phyloP scores from a whole-genome alignment of 2,797 vertebrate genomes.

The Champsocephalus gunnari region DNA sequence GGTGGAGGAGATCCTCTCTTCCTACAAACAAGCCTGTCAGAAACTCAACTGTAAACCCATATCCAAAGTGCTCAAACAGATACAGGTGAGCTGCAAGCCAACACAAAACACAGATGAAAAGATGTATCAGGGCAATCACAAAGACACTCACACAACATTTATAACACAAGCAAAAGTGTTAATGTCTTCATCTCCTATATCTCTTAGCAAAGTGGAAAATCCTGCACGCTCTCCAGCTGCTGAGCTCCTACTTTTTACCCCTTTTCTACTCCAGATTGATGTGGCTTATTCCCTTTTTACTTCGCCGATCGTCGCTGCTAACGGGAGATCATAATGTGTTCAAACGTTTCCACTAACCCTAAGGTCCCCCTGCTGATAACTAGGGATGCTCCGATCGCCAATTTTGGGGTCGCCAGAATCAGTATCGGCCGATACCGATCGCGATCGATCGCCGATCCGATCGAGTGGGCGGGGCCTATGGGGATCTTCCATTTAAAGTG shows the following conservation, averaged over 20 bases:
- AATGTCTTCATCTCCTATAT: constrained; percentile 39
- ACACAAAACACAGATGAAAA: not conserved
- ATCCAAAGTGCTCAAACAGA: constrained; percentile 92
- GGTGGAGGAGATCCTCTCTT: constrained; percentile 89
- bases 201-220: constrained; percentile 31
- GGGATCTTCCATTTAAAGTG: no score
- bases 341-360: not conserved
- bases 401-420: no score
- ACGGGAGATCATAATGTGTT: not conserved
- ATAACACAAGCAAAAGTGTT: not conserved
- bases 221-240: constrained; percentile 9
- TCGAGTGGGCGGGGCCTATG: no score
- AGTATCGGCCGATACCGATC: no score
- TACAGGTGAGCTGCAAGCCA: constrained; percentile 87
- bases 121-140: not conserved
- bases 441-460: no score
- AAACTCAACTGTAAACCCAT: constrained; percentile 96
- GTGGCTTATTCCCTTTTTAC: constrained; percentile 5
- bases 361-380: not conserved
- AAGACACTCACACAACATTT: not conserved
- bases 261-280: constrained; percentile 20
- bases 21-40: constrained; percentile 94
- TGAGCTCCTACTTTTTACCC: constrained; percentile 17
- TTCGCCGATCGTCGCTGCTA: not conserved
- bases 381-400: no score